Percentiles rank a stretch among this genome's conserved stretches.
These are phyloP conservation scores for Danio albolineatus DNA, from an alignment of 2,797 vertebrate genomes.

Conservation along the genomic window DNA sequence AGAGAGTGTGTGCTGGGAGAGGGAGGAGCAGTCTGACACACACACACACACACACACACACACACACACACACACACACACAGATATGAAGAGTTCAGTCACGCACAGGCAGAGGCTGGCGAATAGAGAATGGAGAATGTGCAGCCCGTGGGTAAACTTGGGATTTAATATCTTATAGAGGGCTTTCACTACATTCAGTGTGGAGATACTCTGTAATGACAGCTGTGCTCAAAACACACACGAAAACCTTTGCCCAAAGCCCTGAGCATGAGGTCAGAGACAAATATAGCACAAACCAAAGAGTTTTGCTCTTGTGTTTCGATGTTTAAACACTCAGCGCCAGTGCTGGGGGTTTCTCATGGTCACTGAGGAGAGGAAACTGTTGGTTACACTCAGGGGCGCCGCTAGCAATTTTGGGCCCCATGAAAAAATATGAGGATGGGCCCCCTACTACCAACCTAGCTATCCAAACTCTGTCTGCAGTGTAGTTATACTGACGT, in stretches of 20 bases:
- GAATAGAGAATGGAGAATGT: background rate
- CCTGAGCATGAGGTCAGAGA: background rate
- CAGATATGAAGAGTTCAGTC: background rate
- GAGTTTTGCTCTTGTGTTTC: background rate
- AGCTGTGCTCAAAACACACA: background rate
- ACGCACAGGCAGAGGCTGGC: background rate
- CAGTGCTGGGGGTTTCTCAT: no score
- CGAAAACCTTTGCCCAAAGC: slow-evolving; percentile 3
- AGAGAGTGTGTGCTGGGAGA: slow-evolving; percentile 85
- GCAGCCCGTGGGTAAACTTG: background rate
- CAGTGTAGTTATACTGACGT: no score
- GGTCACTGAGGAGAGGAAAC: no score
- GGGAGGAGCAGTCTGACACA: slow-evolving; percentile 84
- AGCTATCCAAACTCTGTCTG: no score
- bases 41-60: slow-evolving; percentile 19
- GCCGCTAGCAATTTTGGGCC: no score
- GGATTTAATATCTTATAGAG: background rate
- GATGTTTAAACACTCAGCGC: background rate
- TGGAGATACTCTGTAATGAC: background rate
- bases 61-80: background rate
- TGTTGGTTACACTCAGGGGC: no score
- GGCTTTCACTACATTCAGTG: background rate
- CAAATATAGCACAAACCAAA: background rate
- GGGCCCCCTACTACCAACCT: no score
- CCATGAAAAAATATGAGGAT: no score